Percentiles rank a stretch among this genome's conserved stretches.
These are phyloP conservation scores for Cassiopea xamachana DNA, from an alignment of 30 jellyfish, hydroid and myxozoan species.

Conservation along the genomic window DNA sequence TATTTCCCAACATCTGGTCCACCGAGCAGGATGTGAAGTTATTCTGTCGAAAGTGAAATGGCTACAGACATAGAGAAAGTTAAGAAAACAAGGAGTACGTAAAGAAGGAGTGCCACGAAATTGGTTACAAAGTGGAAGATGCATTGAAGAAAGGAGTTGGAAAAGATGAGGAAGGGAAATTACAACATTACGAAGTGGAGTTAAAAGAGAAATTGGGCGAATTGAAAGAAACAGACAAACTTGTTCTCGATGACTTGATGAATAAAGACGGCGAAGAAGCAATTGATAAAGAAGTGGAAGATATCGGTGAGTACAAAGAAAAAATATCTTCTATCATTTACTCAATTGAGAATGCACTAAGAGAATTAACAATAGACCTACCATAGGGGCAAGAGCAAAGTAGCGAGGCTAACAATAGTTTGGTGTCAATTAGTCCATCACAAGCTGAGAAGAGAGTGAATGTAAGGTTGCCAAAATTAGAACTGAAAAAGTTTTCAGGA, in stretches of 20 bases:
- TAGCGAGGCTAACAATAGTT: neutral
- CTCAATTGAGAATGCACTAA: neutral
- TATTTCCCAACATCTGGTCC: neutral
- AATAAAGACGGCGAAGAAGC: neutral
- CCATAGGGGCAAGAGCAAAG: neutral
- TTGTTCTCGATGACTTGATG: neutral
- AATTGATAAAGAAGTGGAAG: neutral
- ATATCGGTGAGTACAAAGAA: neutral
- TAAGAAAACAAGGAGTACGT: constrained; percentile 19
- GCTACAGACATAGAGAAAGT: constrained; percentile 6
- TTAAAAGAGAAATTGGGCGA: constrained; percentile 3
- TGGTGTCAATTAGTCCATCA: neutral
- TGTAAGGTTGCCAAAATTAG: constrained; percentile 17
- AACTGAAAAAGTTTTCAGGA: constrained; percentile 27
- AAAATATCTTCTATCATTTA: neutral
- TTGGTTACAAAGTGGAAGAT: constrained; percentile 28
- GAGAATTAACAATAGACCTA: neutral
- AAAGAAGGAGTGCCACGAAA: constrained; percentile 30
- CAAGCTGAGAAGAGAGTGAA: constrained; percentile 2
- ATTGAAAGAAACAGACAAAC: neutral
- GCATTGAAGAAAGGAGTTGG: constrained; percentile 10
- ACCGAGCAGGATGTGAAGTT: neutral
- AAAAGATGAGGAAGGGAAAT: constrained; percentile 2
- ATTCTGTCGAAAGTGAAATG: neutral
- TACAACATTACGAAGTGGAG: constrained; percentile 17